These are phyloP conservation scores for Acyrthosiphon pisum DNA, from an alignment of 1,140 invertebrate species.

Conservation along the genomic window DNA sequence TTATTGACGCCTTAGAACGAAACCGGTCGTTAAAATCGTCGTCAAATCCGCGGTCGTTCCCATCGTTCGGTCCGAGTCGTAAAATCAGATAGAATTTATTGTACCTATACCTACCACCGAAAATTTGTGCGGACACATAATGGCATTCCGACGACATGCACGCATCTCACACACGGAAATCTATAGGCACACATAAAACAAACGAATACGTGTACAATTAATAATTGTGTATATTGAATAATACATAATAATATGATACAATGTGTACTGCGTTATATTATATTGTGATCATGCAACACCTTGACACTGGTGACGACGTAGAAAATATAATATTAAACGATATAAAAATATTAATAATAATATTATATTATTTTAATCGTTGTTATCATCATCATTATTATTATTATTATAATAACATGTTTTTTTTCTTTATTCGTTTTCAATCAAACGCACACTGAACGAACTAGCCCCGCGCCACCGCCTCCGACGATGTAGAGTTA, in stretches of 20 bases:
- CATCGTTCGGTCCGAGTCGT: not conserved
- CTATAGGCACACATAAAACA: not conserved
- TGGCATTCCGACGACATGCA: not conserved
- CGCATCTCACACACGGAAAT: not conserved
- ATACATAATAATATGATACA: not conserved
- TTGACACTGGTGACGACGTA: not conserved
- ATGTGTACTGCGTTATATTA: not conserved
- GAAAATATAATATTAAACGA: not conserved
- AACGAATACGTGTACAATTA: not conserved
- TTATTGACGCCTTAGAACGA: not conserved
- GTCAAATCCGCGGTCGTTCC: not conserved
- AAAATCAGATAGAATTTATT: slow-evolving; percentile 26
- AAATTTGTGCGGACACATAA: slow-evolving; percentile 3
- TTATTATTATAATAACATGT: slow-evolving; percentile 5
- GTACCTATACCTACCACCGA: not conserved
- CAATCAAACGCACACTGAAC: slow-evolving; percentile 28
- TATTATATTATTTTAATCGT: not conserved
- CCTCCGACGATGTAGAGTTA: not conserved
- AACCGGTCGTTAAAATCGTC: slow-evolving; percentile 32
- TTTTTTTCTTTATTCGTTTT: slow-evolving; percentile 30
- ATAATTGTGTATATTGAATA: not conserved
- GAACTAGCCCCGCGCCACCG: not conserved
- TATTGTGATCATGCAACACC: not conserved
- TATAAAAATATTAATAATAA: not conserved
- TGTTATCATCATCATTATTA: not conserved